A percentile compares a stretch with the other conserved stretches of the same genome.
phyloP scores from a whole-genome alignment of 2,888 invertebrate genomes.

The Phaedon cochleariae region DNA sequence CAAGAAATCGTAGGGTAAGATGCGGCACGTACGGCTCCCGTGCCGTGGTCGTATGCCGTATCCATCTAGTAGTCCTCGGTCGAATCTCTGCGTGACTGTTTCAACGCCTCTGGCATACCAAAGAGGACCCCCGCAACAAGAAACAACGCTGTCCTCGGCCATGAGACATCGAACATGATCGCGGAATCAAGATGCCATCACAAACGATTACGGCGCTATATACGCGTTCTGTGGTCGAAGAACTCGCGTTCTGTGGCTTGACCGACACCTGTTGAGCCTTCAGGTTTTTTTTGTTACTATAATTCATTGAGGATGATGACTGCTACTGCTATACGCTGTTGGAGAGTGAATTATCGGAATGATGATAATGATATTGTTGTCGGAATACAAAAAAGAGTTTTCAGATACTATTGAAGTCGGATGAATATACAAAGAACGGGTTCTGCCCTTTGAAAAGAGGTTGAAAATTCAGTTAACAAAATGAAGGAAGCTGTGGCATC shows the following conservation, averaged over 20 bases:
- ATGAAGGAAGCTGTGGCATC: too few species aligned
- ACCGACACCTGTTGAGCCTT: not conserved
- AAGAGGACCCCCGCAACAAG: conserved; percentile 14
- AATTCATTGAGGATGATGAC: too few species aligned
- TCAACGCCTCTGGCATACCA: conserved; percentile 38
- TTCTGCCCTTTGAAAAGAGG: too few species aligned
- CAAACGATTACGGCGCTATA: not conserved
- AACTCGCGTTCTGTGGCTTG: not conserved
- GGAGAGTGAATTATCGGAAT: too few species aligned
- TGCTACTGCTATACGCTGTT: too few species aligned
- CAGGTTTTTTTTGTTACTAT: not conserved
- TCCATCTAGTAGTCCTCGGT: conserved; percentile 4
- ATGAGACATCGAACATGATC: conserved; percentile 2
- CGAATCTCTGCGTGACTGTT: conserved; percentile 39
- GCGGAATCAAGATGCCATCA: conserved; percentile 11
- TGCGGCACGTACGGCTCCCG: conserved; percentile 48
- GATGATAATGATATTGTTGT: too few species aligned
- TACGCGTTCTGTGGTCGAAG: not conserved
- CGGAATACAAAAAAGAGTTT: too few species aligned
- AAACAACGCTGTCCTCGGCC: not conserved
- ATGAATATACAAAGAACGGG: too few species aligned
- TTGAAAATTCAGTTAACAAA: too few species aligned
- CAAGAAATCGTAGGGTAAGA: conserved; percentile 35
- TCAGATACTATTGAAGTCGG: too few species aligned
- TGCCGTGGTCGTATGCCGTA: conserved; percentile 45